A percentile compares a stretch with the other conserved stretches of the same genome.
Evolutionary conservation across 2,888 invertebrate genomes (phyloP).

Genomic region (Drosophila subsilvestris): DNA sequence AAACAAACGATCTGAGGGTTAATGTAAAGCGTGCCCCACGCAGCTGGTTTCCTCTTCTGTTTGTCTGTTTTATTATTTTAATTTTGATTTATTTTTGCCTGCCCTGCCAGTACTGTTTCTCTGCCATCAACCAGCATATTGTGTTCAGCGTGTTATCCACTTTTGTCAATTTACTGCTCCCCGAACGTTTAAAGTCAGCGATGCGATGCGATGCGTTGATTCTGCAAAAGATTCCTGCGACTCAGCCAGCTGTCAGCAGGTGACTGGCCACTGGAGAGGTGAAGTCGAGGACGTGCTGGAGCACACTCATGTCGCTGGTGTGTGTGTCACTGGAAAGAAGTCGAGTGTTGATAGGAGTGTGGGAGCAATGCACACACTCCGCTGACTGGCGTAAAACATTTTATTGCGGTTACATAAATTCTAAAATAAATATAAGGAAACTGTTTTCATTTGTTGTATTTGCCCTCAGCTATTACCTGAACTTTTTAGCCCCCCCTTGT

Average conservation of each 20-base stretch:
- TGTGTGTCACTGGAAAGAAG: too few species aligned
- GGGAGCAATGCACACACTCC: slow-evolving; percentile 35
- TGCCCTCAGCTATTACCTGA: slow-evolving; percentile 6
- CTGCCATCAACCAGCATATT: slow-evolving; percentile 15
- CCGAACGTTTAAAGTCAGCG: slow-evolving; percentile 49
- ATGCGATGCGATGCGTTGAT: slow-evolving; percentile 35
- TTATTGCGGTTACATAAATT: neutral
- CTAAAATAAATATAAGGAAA: slow-evolving; percentile 15
- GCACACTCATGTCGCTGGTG: slow-evolving; percentile 6
- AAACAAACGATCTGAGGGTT: too few species aligned
- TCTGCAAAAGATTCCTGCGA: slow-evolving; percentile 39
- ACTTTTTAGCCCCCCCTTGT: neutral
- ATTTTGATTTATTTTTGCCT: too few species aligned
- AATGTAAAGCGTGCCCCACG: too few species aligned
- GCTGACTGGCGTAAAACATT: slow-evolving; percentile 45
- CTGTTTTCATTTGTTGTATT: slow-evolving; percentile 26
- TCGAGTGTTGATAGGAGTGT: neutral
- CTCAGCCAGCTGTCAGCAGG: slow-evolving; percentile 40
- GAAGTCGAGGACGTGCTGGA: slow-evolving; percentile 19
- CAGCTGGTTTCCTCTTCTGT: too few species aligned
- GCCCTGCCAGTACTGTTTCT: too few species aligned
- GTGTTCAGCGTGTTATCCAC: slow-evolving; percentile 36
- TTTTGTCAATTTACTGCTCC: slow-evolving; percentile 22
- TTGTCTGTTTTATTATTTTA: too few species aligned
- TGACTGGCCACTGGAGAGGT: slow-evolving; percentile 36